Evolutionary conservation across 2,888 invertebrate species (phyloP), one percentile per base, ranked within the genome.

Genomic region (Seladonia tumulorum): DNA sequence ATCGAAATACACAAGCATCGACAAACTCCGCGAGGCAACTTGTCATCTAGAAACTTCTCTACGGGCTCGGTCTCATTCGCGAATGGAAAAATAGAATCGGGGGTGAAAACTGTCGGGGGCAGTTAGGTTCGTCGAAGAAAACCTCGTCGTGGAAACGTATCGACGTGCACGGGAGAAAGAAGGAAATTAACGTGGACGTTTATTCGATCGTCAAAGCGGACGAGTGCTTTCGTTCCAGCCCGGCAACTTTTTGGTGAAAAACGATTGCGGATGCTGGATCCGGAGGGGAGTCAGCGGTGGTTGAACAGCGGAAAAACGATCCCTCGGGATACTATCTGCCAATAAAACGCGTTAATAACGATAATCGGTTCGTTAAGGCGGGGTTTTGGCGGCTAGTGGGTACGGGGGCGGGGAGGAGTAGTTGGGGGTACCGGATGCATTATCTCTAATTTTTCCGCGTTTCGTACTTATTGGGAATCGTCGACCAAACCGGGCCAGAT

Each of bases 311-410:
- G 49, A 77, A 74, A 84, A 80, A 80, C 45, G 85, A 74, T 82
- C 84, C 83, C 72, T 22, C 10, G 79, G 74, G 84, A 60, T 25
- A 22, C 49, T 25, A 25, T 12, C 76, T 79, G 80, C 79, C 87
- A 82, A 85, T 88, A 87, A 83, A 85, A 72, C 68, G 47, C 66
- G 74, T 89, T 89, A 90, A 90, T 90, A 89, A 89, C 80, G 75
- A 79, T 85, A 90, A 89, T 90, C 81, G 76, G 39, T 74, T 76
- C 75, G 57, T 76, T 73, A 79, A 78, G 81, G 71, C 79, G 53
- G 71, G 72, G 63, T 39, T n/a, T 12, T 22, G 22, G 22, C 18
- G 68, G 22, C 4, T 1, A 4, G 1, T 12, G 57, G n/a, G 4
- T 8, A 14, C 14, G 47, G 14, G n/a, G 14, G 16, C 2, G 18